These are phyloP conservation scores for Ifrita kowaldi DNA, from an alignment of 2,113 vertebrate genomes.

Conservation along the genomic window DNA sequence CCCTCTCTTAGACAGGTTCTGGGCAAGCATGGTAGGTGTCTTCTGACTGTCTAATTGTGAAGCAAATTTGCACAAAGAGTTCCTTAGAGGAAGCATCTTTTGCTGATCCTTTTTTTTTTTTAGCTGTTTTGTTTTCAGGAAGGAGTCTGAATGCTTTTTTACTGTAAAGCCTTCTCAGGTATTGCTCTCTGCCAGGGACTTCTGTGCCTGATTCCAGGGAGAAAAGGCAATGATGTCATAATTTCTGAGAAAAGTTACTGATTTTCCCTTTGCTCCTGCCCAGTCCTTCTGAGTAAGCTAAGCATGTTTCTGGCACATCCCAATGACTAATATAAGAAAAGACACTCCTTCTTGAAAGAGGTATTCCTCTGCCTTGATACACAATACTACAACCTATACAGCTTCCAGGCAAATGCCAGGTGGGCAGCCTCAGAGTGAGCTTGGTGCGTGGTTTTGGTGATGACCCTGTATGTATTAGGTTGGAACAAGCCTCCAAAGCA, in stretches of 20 bases:
- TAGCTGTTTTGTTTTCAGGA: not conserved
- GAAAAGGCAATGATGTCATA: not conserved
- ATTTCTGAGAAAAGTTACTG: constrained; percentile 30
- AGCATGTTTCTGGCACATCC: not conserved
- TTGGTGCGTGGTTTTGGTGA: not conserved
- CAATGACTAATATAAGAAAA: not conserved
- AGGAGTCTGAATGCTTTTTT: not conserved
- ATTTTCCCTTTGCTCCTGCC: constrained; percentile 4
- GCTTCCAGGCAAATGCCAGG: not conserved
- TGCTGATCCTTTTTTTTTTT: not conserved
- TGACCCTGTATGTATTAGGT: not conserved
- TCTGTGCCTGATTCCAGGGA: not conserved
- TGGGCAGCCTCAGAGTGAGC: not conserved
- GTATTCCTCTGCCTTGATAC: not conserved
- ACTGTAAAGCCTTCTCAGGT: not conserved
- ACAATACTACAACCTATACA: not conserved
- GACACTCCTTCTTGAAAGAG: not conserved
- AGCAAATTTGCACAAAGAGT: not conserved
- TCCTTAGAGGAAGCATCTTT: not conserved
- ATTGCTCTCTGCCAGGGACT: not conserved
- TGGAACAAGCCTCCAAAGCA: not conserved
- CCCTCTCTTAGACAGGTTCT: not conserved
- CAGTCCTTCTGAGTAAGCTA: not conserved
- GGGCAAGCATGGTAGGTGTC: not conserved
- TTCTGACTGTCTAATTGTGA: not conserved